Evolutionary conservation across 2,888 invertebrate species (phyloP).

Genomic region (Yponomeuta evonymella): DNA sequence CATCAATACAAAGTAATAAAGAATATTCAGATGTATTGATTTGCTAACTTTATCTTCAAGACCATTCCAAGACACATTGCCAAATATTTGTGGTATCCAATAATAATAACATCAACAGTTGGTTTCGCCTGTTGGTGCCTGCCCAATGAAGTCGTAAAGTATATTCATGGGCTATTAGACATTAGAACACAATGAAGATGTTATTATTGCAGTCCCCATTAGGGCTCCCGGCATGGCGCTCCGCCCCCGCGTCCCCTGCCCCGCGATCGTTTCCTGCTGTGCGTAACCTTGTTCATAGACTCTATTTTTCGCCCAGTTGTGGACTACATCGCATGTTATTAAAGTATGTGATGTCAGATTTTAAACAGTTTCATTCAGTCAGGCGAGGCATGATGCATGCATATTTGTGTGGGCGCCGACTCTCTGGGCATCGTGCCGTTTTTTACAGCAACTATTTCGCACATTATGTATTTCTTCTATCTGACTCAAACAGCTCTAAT

Average conservation of each 20-base stretch:
- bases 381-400: not conserved
- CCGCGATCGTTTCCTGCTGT: constrained; percentile 19
- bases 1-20: no score
- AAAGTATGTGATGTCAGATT: constrained; percentile 48
- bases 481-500: constrained; percentile 4
- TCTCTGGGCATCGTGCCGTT: not conserved
- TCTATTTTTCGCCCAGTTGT: constrained; percentile 39
- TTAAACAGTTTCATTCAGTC: constrained; percentile 28
- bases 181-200: not conserved
- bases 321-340: constrained; percentile 40
- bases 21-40: no score
- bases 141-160: not conserved
- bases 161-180: not conserved
- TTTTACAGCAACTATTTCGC: constrained; percentile 1
- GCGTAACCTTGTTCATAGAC: constrained; percentile 39
- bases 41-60: not conserved
- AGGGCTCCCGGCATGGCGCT: not conserved
- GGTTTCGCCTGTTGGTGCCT: not conserved
- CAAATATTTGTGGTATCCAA: not conserved
- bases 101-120: not conserved
- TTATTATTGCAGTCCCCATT: not conserved
- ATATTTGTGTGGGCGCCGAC: not conserved
- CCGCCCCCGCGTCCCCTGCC: constrained; percentile 7
- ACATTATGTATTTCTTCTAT: constrained; percentile 1
- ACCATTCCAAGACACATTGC: not conserved